Evolutionary conservation across 1,140 invertebrate genomes (phyloP), one percentile per base, ranked within the genome.

Genomic region (Drosophila subpulchrella): DNA sequence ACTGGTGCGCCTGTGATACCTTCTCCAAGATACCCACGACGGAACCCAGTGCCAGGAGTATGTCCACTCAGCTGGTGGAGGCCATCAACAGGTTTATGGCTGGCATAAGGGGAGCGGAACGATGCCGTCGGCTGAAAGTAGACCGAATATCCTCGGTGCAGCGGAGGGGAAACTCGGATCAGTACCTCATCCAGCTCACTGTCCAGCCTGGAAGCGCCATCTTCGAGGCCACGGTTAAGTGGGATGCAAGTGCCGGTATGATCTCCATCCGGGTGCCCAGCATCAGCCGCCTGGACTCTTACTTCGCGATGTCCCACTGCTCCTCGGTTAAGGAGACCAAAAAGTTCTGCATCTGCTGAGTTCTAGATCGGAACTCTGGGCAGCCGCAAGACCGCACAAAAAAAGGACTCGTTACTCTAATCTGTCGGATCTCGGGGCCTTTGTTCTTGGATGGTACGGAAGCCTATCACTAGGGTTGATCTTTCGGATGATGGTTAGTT

Each of bases 1-100:
- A 97, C 80, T 98, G 96, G 95, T 98, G 97, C 81, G 94, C 94
- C 13, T 98, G 97, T 61, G 93, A 93, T 3, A 89, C 92, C 0
- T 94, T 94, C 57, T 80, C 90, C n/a, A 66, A 92, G 0, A 54
- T 93, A 12, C 77, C 92, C 0, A 78, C 86, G 3, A 84, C 92
- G 46, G 74, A 88, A 38, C 76, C 93, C 11, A 55, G 20, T 2
- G 34, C 46, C 7, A 20, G 0, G n/a, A 7, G 15, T 2, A 93
- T 94, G 0, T 92, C 94, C 2, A 82, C 94, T 15, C 93, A 92
- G 67, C 80, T 93, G 0, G 78, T 95, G 2, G 76, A 84, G 24
- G 93, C 90, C 63, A 93, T 93, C 6, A 92, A 95, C 32, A 62
- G 30, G 0, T 92, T 73, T 47, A 39, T 90, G 20, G 34, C 30